Base-by-base conservation (phyloP, 2,113 vertebrate species). In the Thunnus thynnus region DNA sequence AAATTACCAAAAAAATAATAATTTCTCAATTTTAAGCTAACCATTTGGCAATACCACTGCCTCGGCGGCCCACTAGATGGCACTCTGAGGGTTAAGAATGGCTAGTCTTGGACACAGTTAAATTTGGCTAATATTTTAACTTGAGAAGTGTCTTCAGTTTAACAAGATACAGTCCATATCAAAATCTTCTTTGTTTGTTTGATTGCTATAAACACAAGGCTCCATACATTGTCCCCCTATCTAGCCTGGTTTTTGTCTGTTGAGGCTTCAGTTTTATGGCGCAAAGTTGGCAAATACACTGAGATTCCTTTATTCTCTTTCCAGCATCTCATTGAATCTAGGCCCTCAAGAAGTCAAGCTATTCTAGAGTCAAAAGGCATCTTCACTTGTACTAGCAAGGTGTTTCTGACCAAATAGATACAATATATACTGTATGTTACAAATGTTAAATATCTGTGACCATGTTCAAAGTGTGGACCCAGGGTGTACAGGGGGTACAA, bases 371-470 rank as follows among this genome's bases (percentile, higher is more conserved):
- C 11, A 61, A 27, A 62, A 16, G 50, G 3, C 51, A 16, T 32
- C 17, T 36, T 32, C 14, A 30, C 27, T n/a, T 16, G 12, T 5
- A 41, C 17, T 41, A 9, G 14, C 27, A 3, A 1, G 13, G 10
- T 1, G 4, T 41, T 20, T 46, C 46, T 6, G 65, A 51, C 70
- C 44, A 46, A 80, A 76, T 4, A 76, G 36, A 48, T 22, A n/a
- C 22, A 46, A 22, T 47, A 52, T 13, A 52, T 41, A 9, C 36
- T 41, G 36, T 3, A 56, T 12, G 44, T 56, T 20, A 50, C 63
- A 48, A 41, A 67, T 17, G 4, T 68, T 16, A 48, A 44, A 52
- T n/a, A 44, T 72, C 25, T 82, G 46, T 75, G 36, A 78, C 32
- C 13, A 27, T n/a, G 13, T 32, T 72, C 18, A 48, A 46, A 60